phyloP scores from a whole-genome alignment of 2,797 vertebrate genomes.

The Esox lucius region DNA sequence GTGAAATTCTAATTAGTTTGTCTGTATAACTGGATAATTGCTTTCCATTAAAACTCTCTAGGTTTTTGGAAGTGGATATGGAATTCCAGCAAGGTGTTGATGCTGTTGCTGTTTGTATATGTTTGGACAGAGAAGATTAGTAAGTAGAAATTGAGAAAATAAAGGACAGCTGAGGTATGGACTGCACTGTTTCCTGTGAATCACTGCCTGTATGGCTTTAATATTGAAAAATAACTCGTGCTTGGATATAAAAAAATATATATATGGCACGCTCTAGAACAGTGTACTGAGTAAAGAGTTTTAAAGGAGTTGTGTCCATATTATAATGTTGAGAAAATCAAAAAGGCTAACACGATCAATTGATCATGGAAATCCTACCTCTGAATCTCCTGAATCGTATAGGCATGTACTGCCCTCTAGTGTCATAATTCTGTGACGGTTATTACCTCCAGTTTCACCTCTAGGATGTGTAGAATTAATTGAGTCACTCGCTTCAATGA shows the following conservation, averaged over 20 bases:
- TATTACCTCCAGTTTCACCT: neutral
- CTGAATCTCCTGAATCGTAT: neutral
- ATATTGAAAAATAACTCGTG: too few relatives aligned
- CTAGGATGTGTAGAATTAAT: neutral
- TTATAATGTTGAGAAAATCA: neutral
- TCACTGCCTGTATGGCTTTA: too few relatives aligned
- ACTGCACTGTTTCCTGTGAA: too few relatives aligned
- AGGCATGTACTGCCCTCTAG: slow-evolving; percentile 3
- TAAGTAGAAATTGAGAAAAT: too few relatives aligned
- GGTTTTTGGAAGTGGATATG: too few relatives aligned
- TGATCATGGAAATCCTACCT: neutral
- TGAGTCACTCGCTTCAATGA: neutral
- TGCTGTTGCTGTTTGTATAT: too few relatives aligned
- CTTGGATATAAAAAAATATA: neutral
- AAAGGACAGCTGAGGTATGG: too few relatives aligned
- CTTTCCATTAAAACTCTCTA: too few relatives aligned
- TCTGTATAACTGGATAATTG: too few relatives aligned
- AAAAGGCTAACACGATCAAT: neutral
- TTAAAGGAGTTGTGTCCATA: neutral
- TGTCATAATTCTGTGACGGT: neutral
- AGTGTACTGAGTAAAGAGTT: neutral
- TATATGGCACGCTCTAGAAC: neutral
- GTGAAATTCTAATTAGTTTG: neutral
- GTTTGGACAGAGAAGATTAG: too few relatives aligned
- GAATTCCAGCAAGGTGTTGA: too few relatives aligned